Evolutionary conservation across 2,113 vertebrate species (phyloP), one percentile per base, ranked within the genome.

Genomic region (Struthidea cinerea): DNA sequence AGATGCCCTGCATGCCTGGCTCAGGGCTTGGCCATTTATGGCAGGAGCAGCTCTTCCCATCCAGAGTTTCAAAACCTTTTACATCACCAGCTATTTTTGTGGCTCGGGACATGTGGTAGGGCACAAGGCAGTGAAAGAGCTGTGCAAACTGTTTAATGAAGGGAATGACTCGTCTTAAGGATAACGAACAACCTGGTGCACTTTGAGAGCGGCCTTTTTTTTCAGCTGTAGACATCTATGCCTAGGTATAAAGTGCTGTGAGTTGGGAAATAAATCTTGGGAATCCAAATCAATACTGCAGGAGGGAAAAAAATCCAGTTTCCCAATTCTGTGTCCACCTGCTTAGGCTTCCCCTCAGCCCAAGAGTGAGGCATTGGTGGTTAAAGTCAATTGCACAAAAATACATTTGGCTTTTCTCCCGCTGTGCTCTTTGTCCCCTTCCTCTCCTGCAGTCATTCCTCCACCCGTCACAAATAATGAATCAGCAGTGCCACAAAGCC

Each of bases 311-410:
- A 67, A 32, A 15, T 21, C 53, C 52, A 20, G 11, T 10, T 67
- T 76, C 26, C 46, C 20, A 32, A 7, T 41, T 49, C 63, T 0
- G 0, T 16, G 1, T 17, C 41, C 42, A 60, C 22, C 22, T 30
- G 1, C 16, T 44, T 30, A 19, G 33, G 6, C 23, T 37, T 39
- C 18, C 21, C 17, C 42, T 47, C 46, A 33, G 59, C 26, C 24
- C n/a, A 28, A 7, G 78, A 61, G 26, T 0, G 3, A 63, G 47
- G 47, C 2, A 1, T 12, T 24, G 14, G 32, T 41, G n/a, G 11
- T 56, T 32, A 60, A 90, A 90, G 53, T 22, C 57, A 21, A 61
- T 9, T 8, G 37, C 59, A 69, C 52, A 37, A 44, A 90, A 68
- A 78, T 1, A 2, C 11, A 7, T 70, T 50, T 46, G 65, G 15